Evolutionary conservation across 2,797 vertebrate species (phyloP).

Genomic region (Malurus leucopterus): DNA sequence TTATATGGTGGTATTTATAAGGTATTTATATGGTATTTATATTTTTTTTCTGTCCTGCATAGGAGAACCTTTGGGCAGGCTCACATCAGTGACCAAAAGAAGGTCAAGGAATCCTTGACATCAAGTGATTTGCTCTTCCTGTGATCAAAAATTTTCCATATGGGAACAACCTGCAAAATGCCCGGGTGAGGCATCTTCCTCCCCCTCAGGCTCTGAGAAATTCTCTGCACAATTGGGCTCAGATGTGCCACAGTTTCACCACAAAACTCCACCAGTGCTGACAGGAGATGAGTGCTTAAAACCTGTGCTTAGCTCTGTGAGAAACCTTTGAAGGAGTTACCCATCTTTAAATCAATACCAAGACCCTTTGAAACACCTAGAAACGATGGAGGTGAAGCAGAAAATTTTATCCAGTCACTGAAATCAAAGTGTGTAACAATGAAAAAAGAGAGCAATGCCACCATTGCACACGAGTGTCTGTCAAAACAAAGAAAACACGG

Average conservation of each 20-base stretch:
- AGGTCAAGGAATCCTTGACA: background rate
- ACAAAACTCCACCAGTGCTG: background rate
- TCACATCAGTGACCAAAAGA: background rate
- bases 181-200: background rate
- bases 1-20: background rate
- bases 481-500: background rate
- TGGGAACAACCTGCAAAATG: background rate
- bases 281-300: background rate
- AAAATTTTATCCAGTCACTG: background rate
- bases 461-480: background rate
- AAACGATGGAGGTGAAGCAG: background rate
- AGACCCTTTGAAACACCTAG: background rate
- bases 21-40: background rate
- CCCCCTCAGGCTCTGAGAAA: background rate
- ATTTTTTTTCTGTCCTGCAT: background rate
- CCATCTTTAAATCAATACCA: background rate
- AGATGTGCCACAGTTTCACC: background rate
- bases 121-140: background rate
- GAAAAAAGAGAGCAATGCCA: background rate
- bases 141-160: background rate
- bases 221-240: background rate
- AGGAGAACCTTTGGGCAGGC: background rate
- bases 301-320: background rate
- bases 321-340: background rate
- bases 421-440: background rate